Evolutionary conservation across 2,113 vertebrate genomes (phyloP).

Genomic region (Camelus bactrianus): DNA sequence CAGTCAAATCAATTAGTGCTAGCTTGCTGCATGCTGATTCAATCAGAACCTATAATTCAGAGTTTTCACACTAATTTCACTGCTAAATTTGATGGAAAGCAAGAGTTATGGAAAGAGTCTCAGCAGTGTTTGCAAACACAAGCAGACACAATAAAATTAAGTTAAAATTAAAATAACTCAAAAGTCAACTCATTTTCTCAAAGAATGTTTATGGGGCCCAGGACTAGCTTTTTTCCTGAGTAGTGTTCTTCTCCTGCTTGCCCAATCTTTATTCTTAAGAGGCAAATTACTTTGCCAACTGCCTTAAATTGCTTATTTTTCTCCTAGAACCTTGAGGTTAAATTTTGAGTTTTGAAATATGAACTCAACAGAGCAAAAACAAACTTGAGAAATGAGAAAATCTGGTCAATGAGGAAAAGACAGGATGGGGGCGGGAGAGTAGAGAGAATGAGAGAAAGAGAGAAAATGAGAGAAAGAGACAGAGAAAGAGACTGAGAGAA

Average conservation of each 20-base stretch:
- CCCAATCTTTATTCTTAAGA: background rate
- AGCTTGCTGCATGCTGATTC: slow-evolving; percentile 32
- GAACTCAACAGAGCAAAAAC: background rate
- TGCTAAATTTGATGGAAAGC: slow-evolving; percentile 50
- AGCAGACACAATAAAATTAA: slow-evolving; percentile 54
- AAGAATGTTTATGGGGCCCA: background rate
- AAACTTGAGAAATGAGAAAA: background rate
- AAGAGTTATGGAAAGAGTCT: slow-evolving; percentile 16
- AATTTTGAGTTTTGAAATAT: background rate
- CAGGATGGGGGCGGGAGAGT: background rate
- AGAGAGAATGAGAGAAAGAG: background rate
- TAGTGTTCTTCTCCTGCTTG: background rate
- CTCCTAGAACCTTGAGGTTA: background rate
- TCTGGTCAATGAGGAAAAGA: background rate
- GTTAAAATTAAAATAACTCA: slow-evolving; percentile 38
- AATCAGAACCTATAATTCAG: slow-evolving; percentile 55
- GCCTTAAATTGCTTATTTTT: background rate
- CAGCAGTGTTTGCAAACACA: slow-evolving; percentile 65
- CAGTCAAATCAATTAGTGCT: slow-evolving; percentile 67
- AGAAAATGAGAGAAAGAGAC: background rate
- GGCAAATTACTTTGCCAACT: background rate
- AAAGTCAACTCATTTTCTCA: background rate
- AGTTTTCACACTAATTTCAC: slow-evolving; percentile 60
- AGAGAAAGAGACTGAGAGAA: background rate
- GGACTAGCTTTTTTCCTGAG: background rate